phyloP scores from a whole-genome alignment of 2,888 invertebrate species.

The Cantharis flavilabris region DNA sequence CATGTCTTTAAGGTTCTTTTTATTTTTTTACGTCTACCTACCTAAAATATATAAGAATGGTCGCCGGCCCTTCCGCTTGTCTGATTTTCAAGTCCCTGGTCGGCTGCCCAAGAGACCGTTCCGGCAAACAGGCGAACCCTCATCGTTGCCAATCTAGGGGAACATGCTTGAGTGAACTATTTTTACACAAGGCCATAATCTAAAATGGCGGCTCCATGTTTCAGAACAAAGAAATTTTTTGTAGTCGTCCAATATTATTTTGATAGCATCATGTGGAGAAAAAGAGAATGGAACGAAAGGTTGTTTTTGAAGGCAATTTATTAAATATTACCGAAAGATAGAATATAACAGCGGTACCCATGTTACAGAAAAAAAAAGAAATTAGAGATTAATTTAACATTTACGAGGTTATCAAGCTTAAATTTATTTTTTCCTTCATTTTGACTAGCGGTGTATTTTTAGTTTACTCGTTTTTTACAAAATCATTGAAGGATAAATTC shows the following conservation, averaged over 20 bases:
- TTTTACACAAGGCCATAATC: slow-evolving; percentile 53
- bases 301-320: slow-evolving; percentile 37
- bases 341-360: slow-evolving; percentile 13
- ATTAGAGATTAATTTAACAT: slow-evolving; percentile 8
- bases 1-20: not conserved
- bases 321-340: slow-evolving; percentile 30
- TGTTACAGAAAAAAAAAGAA: not conserved
- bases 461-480: not conserved
- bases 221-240: slow-evolving; percentile 49
- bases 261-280: slow-evolving; percentile 35
- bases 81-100: slow-evolving; percentile 45
- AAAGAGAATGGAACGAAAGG: slow-evolving; percentile 33
- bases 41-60: slow-evolving; percentile 14
- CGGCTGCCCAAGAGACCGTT: slow-evolving; percentile 44
- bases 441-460: not conserved
- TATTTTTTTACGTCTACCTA: not conserved
- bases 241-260: slow-evolving; percentile 38
- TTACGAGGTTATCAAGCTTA: slow-evolving; percentile 11
- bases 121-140: slow-evolving; percentile 45
- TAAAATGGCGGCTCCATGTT: slow-evolving; percentile 52
- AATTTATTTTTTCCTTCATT: not conserved
- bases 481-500: not conserved
- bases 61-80: slow-evolving; percentile 48
- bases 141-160: slow-evolving; percentile 52
- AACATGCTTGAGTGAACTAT: slow-evolving; percentile 55